Evolutionary conservation across 2,797 vertebrate species (phyloP), one percentile per base, ranked within the genome.

Genomic region (Oreortyx pictus): DNA sequence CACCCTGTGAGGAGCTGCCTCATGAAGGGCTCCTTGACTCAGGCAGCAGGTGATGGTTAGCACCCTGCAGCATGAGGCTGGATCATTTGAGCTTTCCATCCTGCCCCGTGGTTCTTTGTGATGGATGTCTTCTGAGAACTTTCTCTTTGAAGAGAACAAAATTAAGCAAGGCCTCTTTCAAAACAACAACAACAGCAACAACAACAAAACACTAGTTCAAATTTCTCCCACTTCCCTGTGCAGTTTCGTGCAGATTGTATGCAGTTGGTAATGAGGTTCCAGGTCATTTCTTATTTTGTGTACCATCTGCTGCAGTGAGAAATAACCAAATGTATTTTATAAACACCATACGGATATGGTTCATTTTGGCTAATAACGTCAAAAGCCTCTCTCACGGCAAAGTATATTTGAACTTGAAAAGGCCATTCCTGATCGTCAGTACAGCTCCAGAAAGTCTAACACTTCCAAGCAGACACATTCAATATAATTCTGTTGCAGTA

Each of bases 221-320:
- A 82, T 70, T 75, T 93, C 72, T 47, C 54, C 41, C 67, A 7
- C 68, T 80, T 82, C 44, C 61, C 71, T 54, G n/a, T 89, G 65
- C 82, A 68, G 49, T 31, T 71, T 54, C 85, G 61, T 56, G 65
- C 78, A 94, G 75, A 41, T 60, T 94, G 62, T 66, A 73, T 81
- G 66, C 68, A 85, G 79, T 85, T 72, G 75, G 61, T 89, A 93
- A 92, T 85, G 92, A 93, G 72, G 93, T 94, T 91, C 76, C 86
- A 85, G 96, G 93, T 96, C 86, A 95, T 85, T 87, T 95, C 92
- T 93, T 94, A 70, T 91, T 96, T 94, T 94, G 86, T 62, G 81
- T 93, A 90, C 95, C 95, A 94, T 95, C 93, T 96, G 94, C 75
- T 91, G 83, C 82, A 89, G 70, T 72, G 65, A 74, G 74, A 92